phyloP scores from a whole-genome alignment of 2,113 vertebrate genomes.

The Mobula hypostoma region DNA sequence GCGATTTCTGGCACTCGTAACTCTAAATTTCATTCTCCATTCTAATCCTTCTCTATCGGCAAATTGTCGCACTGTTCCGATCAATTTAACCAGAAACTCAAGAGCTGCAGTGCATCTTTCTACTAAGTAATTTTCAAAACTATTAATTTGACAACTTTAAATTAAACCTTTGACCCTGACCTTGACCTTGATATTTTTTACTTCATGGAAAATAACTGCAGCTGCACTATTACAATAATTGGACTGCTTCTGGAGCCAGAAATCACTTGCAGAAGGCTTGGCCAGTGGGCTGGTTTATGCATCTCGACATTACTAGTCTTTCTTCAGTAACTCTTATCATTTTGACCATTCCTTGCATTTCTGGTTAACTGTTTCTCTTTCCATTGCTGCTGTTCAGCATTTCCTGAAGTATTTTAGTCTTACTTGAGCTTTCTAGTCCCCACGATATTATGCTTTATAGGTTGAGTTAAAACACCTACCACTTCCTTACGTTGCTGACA shows the following conservation, averaged over 20 bases:
- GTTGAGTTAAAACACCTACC: not conserved
- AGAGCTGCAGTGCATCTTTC: not conserved
- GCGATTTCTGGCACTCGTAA: not conserved
- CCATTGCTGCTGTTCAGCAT: not conserved
- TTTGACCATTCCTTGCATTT: not conserved
- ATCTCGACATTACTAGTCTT: not conserved
- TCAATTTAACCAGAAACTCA: not conserved
- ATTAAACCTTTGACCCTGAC: not conserved
- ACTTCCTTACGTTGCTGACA: not conserved
- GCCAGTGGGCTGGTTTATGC: not conserved
- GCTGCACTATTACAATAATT: too few relatives aligned
- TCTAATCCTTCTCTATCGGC: not conserved
- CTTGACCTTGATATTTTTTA: too few relatives aligned
- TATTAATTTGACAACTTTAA: not conserved
- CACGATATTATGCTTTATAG: not conserved
- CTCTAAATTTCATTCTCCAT: not conserved
- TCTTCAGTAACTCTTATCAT: not conserved
- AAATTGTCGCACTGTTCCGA: not conserved
- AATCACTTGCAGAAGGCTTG: not conserved
- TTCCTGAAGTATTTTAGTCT: not conserved
- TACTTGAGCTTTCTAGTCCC: not conserved
- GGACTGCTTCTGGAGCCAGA: not conserved
- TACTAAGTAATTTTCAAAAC: not conserved
- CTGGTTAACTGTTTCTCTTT: not conserved
- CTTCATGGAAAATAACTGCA: not conserved